Conservation (phyloP, 2,113 vertebrate genomes). For the Stegostoma tigrinum region DNA sequence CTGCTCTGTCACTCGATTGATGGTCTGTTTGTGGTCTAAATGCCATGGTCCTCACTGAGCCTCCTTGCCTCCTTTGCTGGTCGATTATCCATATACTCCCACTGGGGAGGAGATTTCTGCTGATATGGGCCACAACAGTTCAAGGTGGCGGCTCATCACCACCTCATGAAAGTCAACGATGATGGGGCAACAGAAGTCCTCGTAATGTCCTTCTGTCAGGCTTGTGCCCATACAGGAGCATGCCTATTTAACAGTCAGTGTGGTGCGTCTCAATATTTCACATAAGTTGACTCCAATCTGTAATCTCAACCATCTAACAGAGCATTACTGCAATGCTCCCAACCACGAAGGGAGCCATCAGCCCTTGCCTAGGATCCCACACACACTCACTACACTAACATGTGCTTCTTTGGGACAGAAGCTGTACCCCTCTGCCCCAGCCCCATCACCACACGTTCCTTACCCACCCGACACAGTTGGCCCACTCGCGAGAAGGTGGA, state of each 20-base stretch:
- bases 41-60: too few species aligned
- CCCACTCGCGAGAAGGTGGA: conserved; percentile 81
- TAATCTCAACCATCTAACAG: background rate
- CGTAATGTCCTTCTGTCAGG: background rate
- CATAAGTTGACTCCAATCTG: background rate
- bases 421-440: background rate
- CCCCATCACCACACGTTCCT: background rate
- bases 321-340: background rate
- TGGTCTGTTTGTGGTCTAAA: too few species aligned
- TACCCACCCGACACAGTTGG: conserved; percentile 82
- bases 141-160: too few species aligned
- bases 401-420: background rate
- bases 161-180: too few species aligned
- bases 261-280: background rate
- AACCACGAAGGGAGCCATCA: background rate
- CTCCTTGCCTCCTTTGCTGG: too few species aligned
- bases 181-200: too few species aligned
- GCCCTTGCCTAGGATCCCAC: background rate
- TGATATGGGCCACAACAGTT: too few species aligned
- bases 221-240: background rate
- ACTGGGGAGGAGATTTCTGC: too few species aligned
- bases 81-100: too few species aligned
- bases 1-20: too few species aligned
- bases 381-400: background rate
- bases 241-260: background rate